A percentile compares a stretch with the other conserved stretches of the same genome.
These are phyloP conservation scores for Carabus problematicus DNA, from an alignment of 2,888 invertebrate genomes.

Conservation along the genomic window DNA sequence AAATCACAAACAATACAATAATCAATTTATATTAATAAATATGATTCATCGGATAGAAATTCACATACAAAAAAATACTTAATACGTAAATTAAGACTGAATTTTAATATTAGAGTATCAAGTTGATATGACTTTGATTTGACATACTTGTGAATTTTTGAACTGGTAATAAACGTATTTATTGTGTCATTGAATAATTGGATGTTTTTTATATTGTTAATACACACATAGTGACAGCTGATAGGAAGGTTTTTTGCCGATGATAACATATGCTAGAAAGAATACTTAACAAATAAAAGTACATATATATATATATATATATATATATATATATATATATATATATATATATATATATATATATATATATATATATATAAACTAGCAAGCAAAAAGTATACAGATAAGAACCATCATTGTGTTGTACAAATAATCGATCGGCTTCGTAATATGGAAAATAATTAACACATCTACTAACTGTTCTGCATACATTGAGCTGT, in stretches of 20 bases:
- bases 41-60: too few relatives aligned
- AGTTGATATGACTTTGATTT: too few relatives aligned
- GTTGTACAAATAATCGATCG: constrained; percentile 21
- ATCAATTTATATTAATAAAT: too few relatives aligned
- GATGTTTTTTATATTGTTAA: constrained; percentile 32
- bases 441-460: neutral
- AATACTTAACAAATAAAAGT: constrained; percentile 29
- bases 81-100: too few relatives aligned
- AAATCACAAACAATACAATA: too few relatives aligned
- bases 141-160: too few relatives aligned
- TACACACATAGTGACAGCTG: constrained; percentile 21
- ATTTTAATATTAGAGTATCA: too few relatives aligned
- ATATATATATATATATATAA: too few relatives aligned
- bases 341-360: too few relatives aligned
- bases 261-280: constrained; percentile 26
- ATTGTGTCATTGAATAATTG: neutral
- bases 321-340: neutral
- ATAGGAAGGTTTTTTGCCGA: constrained; percentile 5
- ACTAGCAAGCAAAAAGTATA: neutral
- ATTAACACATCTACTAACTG: constrained; percentile 10
- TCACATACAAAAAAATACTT: too few relatives aligned
- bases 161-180: too few relatives aligned
- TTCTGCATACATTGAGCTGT: neutral
- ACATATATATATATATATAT: constrained; percentile 13
- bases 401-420: constrained; percentile 15